A percentile compares a stretch with the other conserved stretches of the same genome.
Evolutionary conservation across 2,113 vertebrate genomes (phyloP).

Genomic region (Talpa occidentalis): DNA sequence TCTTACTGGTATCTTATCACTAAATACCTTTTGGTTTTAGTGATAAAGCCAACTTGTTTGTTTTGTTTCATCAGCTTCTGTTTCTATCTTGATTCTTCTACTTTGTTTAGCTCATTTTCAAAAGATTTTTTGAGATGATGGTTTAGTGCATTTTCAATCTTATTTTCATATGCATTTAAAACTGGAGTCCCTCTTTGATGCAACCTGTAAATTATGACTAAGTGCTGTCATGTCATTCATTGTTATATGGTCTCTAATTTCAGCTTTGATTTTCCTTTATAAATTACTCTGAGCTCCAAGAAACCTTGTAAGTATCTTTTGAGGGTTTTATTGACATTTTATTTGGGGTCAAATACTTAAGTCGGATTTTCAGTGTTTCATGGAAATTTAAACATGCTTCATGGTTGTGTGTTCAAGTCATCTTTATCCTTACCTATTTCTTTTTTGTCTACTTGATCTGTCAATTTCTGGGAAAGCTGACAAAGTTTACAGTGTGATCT

Average conservation of each 20-base stretch:
- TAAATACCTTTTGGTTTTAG: constrained; percentile 3
- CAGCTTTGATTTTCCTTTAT: constrained; percentile 28
- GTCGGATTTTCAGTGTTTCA: neutral
- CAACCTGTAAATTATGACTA: neutral
- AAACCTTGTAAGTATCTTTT: neutral
- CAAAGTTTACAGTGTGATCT: neutral
- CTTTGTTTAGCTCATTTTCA: neutral
- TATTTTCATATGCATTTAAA: neutral
- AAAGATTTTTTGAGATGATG: neutral
- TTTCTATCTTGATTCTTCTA: neutral
- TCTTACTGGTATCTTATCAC: neutral
- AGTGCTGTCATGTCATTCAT: neutral
- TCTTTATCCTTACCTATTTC: neutral
- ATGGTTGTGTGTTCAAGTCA: neutral
- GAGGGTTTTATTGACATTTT: constrained; percentile 30
- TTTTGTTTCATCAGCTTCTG: constrained; percentile 2
- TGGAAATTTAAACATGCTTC: neutral
- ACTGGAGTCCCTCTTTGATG: neutral
- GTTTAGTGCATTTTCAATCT: neutral
- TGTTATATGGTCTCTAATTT: neutral
- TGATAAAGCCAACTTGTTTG: neutral
- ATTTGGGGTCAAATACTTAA: neutral
- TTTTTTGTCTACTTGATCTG: neutral
- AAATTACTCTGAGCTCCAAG: neutral
- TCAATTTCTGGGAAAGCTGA: neutral